Evolutionary conservation across 2,797 vertebrate genomes (phyloP).

Genomic region (Microchirus variegatus): DNA sequence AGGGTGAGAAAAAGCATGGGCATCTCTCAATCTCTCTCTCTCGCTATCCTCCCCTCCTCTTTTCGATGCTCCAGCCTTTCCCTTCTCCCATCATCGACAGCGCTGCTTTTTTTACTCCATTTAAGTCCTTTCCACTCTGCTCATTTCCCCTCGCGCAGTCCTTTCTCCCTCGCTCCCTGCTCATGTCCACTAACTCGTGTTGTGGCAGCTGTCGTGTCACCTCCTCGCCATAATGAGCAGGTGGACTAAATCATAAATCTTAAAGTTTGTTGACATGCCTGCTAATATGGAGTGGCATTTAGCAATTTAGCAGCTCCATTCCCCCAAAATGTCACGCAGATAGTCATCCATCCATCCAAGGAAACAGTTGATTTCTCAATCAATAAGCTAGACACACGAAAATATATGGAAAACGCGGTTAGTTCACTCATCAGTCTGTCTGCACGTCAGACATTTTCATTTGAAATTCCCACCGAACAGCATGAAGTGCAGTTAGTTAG

Average conservation of each 20-base stretch:
- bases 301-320: too few relatives aligned
- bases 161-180: constrained; percentile 10
- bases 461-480: background rate
- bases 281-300: constrained; percentile 8
- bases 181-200: constrained; percentile 29
- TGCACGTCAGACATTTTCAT: constrained; percentile 3
- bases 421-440: background rate
- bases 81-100: constrained; percentile 21
- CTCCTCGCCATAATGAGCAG: constrained; percentile 58
- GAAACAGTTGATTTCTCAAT: constrained; percentile 12
- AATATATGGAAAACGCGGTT: constrained; percentile 9
- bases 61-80: constrained; percentile 6
- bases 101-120: constrained; percentile 26
- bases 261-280: constrained; percentile 4
- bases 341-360: too few relatives aligned
- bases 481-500: background rate
- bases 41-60: constrained; percentile 10
- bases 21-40: background rate
- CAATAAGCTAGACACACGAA: constrained; percentile 8
- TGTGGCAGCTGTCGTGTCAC: constrained; percentile 64
- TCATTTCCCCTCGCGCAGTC: constrained; percentile 45
- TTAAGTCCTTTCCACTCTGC: constrained; percentile 51
- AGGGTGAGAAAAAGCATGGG: constrained; percentile 11
- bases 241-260: constrained; percentile 56
- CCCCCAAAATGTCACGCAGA: too few relatives aligned